Evolutionary conservation across 2,888 invertebrate species (phyloP).

Genomic region (Patella caerulea): DNA sequence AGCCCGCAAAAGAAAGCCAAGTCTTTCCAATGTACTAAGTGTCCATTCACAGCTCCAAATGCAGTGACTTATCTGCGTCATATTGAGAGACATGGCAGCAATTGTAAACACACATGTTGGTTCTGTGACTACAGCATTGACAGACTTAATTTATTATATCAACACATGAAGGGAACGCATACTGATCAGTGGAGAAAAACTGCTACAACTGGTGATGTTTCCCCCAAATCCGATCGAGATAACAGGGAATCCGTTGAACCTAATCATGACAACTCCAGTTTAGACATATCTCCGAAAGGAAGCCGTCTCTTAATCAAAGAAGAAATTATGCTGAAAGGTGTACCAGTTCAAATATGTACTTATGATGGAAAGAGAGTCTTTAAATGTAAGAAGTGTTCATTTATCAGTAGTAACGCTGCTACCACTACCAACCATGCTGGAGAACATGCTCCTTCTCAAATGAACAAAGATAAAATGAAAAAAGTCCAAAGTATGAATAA

Average conservation of each 20-base stretch:
- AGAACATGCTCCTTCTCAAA: constrained; percentile 27
- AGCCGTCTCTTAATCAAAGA: constrained; percentile 13
- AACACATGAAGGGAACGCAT: constrained; percentile 65
- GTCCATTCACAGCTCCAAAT: constrained; percentile 59
- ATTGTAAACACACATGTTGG: constrained; percentile 59
- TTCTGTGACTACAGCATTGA: constrained; percentile 68
- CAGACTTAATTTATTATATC: constrained; percentile 59
- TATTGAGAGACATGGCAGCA: constrained; percentile 61
- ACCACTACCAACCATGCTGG: constrained; percentile 52
- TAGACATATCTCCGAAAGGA: neutral
- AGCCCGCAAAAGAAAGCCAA: constrained; percentile 51
- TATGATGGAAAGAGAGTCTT: constrained; percentile 55
- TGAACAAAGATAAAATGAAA: neutral
- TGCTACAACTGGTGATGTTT: constrained; percentile 13
- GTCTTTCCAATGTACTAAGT: constrained; percentile 62
- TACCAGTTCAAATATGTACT: constrained; percentile 49
- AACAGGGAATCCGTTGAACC: neutral
- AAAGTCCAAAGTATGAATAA: neutral
- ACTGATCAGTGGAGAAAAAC: constrained; percentile 51
- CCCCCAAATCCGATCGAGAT: constrained; percentile 13
- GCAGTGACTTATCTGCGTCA: constrained; percentile 58
- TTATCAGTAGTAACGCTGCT: constrained; percentile 54
- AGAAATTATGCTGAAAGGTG: constrained; percentile 38
- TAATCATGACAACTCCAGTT: neutral
- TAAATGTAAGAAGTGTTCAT: constrained; percentile 73